phyloP scores from a whole-genome alignment of 2,888 invertebrate genomes.

The Scaptomyza cyrtandrae region DNA sequence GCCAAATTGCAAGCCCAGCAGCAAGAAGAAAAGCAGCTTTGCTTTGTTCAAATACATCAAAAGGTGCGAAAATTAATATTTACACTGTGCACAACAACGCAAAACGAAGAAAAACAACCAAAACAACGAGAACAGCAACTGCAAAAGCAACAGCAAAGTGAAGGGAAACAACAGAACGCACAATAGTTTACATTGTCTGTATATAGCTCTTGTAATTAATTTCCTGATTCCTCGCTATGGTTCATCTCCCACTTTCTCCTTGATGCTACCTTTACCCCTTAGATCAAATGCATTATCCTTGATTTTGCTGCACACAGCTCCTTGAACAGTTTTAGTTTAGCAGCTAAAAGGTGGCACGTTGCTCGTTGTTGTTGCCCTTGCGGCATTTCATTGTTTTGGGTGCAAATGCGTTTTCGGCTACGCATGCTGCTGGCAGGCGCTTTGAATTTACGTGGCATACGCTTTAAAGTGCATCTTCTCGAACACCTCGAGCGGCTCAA shows the following conservation, averaged over 20 bases:
- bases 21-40: constrained; percentile 32
- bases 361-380: constrained; percentile 44
- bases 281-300: constrained; percentile 70
- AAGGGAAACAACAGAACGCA: constrained; percentile 1
- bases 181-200: constrained; percentile 50
- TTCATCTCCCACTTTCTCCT: background rate
- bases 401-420: constrained; percentile 53
- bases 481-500: background rate
- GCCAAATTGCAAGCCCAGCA: background rate
- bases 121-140: too few relatives aligned
- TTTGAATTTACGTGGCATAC: constrained; percentile 44
- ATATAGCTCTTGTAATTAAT: constrained; percentile 66
- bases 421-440: constrained; percentile 68
- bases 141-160: constrained; percentile 6
- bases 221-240: constrained; percentile 34
- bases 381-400: constrained; percentile 67
- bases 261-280: constrained; percentile 51
- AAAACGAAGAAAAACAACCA: constrained; percentile 16
- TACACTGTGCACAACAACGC: constrained; percentile 36
- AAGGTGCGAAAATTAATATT: constrained; percentile 79
- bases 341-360: constrained; percentile 43
- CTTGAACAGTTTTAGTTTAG: constrained; percentile 50
- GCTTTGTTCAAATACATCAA: constrained; percentile 36
- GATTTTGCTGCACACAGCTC: constrained; percentile 7
- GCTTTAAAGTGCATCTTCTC: constrained; percentile 43